These are phyloP conservation scores for Festucalex cinctus DNA, from an alignment of 2,113 vertebrate species.

Conservation along the genomic window DNA sequence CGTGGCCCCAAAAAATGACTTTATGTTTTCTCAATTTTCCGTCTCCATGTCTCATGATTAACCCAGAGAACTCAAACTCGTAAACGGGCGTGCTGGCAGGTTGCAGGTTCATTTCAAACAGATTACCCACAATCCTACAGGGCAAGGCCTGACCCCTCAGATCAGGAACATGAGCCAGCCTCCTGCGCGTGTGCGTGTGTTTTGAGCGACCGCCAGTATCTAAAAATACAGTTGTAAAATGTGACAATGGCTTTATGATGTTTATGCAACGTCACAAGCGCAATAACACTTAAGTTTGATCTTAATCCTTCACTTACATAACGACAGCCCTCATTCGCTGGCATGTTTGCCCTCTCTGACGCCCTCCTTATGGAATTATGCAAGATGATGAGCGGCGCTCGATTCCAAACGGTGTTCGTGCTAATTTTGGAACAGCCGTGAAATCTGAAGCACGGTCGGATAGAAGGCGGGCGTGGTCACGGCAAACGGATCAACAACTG, in stretches of 20 bases:
- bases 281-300: slow-evolving; percentile 49
- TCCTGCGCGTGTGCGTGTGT: not conserved
- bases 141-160: slow-evolving; percentile 34
- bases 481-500: slow-evolving; percentile 7
- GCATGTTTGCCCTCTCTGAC: slow-evolving; percentile 29
- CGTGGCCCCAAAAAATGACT: not conserved
- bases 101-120: slow-evolving; percentile 42
- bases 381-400: slow-evolving; percentile 40
- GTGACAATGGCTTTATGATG: slow-evolving; percentile 44
- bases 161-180: slow-evolving; percentile 20
- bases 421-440: slow-evolving; percentile 40
- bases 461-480: slow-evolving; percentile 10
- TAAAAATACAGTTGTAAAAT: slow-evolving; percentile 59
- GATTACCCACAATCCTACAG: slow-evolving; percentile 45
- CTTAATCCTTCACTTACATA: slow-evolving; percentile 60
- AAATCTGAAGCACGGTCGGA: slow-evolving; percentile 26
- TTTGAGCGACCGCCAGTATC: slow-evolving; percentile 2
- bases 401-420: slow-evolving; percentile 35
- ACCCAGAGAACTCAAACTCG: slow-evolving; percentile 30
- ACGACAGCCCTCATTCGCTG: slow-evolving; percentile 32
- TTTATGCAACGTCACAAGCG: slow-evolving; percentile 60
- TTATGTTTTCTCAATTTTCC: not conserved
- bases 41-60: slow-evolving; percentile 46
- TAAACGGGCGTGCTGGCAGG: slow-evolving; percentile 35
- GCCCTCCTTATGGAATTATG: slow-evolving; percentile 56